Percentiles rank a stretch among this genome's conserved stretches.
Evolutionary conservation across 2,113 vertebrate species (phyloP).

Genomic region (Dascyllus trimaculatus): DNA sequence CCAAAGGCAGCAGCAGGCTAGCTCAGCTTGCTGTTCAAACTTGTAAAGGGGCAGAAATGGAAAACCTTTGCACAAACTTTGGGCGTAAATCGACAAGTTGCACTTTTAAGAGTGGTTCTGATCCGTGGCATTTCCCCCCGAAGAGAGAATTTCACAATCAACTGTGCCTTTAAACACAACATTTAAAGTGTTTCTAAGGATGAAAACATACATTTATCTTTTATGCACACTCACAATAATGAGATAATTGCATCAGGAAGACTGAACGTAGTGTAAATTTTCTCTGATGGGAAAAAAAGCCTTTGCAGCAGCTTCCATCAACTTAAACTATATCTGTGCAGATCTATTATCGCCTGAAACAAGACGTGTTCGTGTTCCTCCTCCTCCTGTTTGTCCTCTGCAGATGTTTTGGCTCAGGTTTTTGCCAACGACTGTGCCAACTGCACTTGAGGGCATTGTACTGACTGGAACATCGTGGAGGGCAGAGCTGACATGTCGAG

Average conservation of each 20-base stretch:
- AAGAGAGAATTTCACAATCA: background rate
- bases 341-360: no score
- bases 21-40: no score
- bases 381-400: background rate
- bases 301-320: no score
- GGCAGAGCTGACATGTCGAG: conserved; percentile 16
- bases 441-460: background rate
- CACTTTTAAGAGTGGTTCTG: background rate
- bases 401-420: conserved; percentile 1
- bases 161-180: background rate
- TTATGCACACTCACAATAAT: background rate
- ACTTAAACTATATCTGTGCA: no score
- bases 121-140: background rate
- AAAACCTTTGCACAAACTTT: no score
- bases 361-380: background rate
- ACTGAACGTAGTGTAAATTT: no score
- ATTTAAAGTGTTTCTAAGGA: background rate
- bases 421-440: conserved; percentile 9
- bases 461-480: background rate
- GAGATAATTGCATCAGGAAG: background rate
- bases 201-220: background rate
- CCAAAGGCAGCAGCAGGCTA: no score
- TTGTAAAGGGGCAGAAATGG: no score
- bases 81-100: background rate
- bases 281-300: no score